Evolutionary conservation across 2,113 vertebrate species (phyloP), one percentile per base, ranked within the genome.

Genomic region (Rhinolophus ferrumequinum): DNA sequence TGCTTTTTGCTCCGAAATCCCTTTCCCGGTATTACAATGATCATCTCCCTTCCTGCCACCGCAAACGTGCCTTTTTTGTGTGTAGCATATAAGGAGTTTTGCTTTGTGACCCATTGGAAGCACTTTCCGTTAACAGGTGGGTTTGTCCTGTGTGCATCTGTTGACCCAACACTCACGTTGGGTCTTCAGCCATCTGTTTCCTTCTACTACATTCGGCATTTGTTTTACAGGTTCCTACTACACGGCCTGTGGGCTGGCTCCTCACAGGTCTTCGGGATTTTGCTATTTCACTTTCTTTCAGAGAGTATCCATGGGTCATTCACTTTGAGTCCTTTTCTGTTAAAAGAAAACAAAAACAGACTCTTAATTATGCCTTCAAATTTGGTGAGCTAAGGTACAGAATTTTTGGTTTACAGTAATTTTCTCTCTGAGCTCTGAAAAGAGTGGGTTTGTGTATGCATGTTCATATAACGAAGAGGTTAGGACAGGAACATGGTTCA

Each of bases 191-290:
- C 0, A 0, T 41, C 28, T 7, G 62, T 44, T 19, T 26, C 2
- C 54, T n/a, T 6, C 3, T 1, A 21, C 28, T 3, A 0, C 6
- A 9, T 6, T 26, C 5, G 28, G 72, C 2, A 58, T 41, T n/a
- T 12, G 87, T 24, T 19, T 15, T 15, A 3, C 38, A 5, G 2
- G 0, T 3, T 21, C 1, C 4, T 8, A 1, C 2, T 0, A 18
- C 52, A 18, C 5, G 62, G n/a, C 44, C 35, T 16, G 38, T 13
- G 35, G 15, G n/a, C 19, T 3, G 52, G 77, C 28, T 15, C 21
- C 30, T 11, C n/a, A 0, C 64, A 1, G 38, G 2, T 41, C 56
- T 16, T 60, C n/a, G 3, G 24, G 6, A 2, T 22, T 58, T 18
- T 56, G 79, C 58, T 28, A 2, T 5, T 10, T 9, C 18, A 16